Evolutionary conservation across 1,140 invertebrate genomes (phyloP), one percentile per base, ranked within the genome.

Genomic region (Lutraria rhynchaena): DNA sequence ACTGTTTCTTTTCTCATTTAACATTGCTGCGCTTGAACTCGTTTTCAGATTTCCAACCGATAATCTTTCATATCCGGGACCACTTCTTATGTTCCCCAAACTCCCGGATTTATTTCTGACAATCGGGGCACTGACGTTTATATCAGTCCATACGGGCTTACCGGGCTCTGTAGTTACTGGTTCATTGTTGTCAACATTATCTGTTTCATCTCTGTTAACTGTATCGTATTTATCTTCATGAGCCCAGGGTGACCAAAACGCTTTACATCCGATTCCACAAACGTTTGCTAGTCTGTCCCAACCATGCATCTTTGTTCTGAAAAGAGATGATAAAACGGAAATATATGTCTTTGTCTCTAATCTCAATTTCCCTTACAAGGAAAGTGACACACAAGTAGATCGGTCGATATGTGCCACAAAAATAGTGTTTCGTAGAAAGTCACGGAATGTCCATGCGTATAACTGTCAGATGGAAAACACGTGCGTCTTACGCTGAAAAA

Each of bases 121-220:
- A 35, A 81, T 81, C 15, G 77, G 77, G 5, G 65, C 55, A 5
- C 13, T 11, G 1, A 51, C 49, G 22, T 29, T 60, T 1, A 80
- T 58, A 55, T 81, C 65, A 33, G 77, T 9, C 77, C 77, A 81
- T 31, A 81, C 33, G 4, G 77, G 77, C 60, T 81, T 81, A 17
- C 19, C 24, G 27, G 71, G 71, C 22, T 75, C 71, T 31, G 41
- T 44, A 37, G 58, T 51, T 0, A 75, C 37, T 0, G 58, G 35
- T 46, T 63, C 71, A 1, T 60, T 29, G 4, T 27, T 1, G 19
- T 58, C 65, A 31, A 33, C 15, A n/a, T 37, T 41, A 7, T 78
- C 75, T 37, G n/a, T 65, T n/a, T 81, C 77, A n/a, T 70, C 65
- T 24, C 61, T 81, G 5, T 49, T 44, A 7, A 81, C 67, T 33